phyloP scores from a whole-genome alignment of 2,888 invertebrate species.

The Metacarcinus magister region DNA sequence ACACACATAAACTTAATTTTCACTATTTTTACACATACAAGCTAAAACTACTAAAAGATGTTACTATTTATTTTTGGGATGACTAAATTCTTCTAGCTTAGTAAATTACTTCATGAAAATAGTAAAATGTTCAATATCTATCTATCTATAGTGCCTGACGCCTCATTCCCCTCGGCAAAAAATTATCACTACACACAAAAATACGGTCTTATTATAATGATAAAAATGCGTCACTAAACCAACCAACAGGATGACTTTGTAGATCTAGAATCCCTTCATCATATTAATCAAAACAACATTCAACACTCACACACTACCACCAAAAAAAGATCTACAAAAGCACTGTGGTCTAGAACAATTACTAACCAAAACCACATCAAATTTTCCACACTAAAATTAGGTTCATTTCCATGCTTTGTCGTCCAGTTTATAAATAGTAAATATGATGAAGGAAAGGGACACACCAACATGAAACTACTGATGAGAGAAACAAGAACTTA shows the following conservation, averaged over 20 bases:
- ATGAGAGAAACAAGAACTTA: background rate
- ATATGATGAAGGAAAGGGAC: background rate
- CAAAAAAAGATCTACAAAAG: background rate
- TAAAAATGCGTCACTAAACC: background rate
- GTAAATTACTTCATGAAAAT: too few relatives aligned
- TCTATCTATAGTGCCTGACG: too few relatives aligned
- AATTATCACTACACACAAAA: background rate
- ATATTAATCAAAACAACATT: background rate
- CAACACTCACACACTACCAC: background rate
- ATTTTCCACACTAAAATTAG: too few relatives aligned
- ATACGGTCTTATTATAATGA: background rate
- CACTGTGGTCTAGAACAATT: background rate
- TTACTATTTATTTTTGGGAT: background rate
- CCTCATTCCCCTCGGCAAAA: too few relatives aligned
- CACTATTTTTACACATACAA: background rate
- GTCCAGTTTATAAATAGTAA: background rate
- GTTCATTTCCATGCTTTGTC: background rate
- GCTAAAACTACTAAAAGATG: background rate
- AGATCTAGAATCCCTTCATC: background rate
- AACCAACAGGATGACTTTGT: background rate
- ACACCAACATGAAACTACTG: background rate
- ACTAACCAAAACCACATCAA: too few relatives aligned
- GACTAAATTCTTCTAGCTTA: background rate
- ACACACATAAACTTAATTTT: background rate
- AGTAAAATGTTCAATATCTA: too few relatives aligned